These are phyloP conservation scores for Rhodinocichla rosea DNA, from an alignment of 2,113 vertebrate genomes.

Conservation along the genomic window DNA sequence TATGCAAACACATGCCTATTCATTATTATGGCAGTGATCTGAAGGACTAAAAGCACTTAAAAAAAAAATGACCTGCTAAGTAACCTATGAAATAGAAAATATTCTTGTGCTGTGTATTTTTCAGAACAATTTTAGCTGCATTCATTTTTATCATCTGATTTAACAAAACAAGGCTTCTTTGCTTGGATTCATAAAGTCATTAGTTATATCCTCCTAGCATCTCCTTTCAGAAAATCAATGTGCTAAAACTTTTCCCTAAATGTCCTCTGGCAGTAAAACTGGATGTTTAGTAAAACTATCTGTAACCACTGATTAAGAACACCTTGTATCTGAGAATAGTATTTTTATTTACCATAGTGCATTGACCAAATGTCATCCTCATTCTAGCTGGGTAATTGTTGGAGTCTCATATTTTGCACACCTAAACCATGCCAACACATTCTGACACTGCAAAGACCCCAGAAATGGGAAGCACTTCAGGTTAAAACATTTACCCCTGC, in stretches of 20 bases:
- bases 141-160: neutral
- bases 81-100: neutral
- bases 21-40: neutral
- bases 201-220: neutral
- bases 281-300: neutral
- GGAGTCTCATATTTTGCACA: conserved; percentile 53
- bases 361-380: neutral
- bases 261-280: neutral
- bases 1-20: neutral
- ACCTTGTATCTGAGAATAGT: neutral
- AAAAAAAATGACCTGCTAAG: neutral
- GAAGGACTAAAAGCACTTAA: neutral
- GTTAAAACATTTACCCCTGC: neutral
- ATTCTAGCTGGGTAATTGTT: neutral
- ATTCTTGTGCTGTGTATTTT: neutral
- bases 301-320: neutral
- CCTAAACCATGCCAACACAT: conserved; percentile 27
- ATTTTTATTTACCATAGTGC: neutral
- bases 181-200: neutral
- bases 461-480: neutral
- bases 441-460: neutral
- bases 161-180: neutral
- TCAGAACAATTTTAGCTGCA: neutral
- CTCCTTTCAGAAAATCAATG: neutral
- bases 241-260: neutral